Evolutionary conservation across 2,888 invertebrate species (phyloP).

Genomic region (Disparrhopalites patrizii): DNA sequence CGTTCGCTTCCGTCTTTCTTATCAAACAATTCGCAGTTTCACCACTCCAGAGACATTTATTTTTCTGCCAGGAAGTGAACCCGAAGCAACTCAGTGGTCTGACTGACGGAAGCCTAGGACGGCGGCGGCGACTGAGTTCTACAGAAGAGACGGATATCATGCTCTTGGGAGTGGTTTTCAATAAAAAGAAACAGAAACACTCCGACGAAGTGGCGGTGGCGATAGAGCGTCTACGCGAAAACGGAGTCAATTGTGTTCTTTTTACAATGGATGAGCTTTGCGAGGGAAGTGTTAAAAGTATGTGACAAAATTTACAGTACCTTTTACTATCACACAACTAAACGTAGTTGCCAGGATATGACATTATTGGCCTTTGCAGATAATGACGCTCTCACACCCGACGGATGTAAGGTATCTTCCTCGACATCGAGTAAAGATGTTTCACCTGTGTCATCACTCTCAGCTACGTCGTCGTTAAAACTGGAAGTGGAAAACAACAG

Average conservation of each 20-base stretch:
- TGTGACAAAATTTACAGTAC: too few relatives aligned
- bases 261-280: conserved; percentile 40
- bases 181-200: conserved; percentile 41
- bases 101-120: not conserved
- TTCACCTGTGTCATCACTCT: not conserved
- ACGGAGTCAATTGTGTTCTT: conserved; percentile 44
- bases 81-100: conserved; percentile 9
- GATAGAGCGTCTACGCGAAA: conserved; percentile 42
- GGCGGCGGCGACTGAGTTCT: conserved; percentile 13
- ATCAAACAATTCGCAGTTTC: too few relatives aligned
- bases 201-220: conserved; percentile 45
- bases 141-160: conserved; percentile 24
- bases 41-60: too few relatives aligned
- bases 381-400: not conserved
- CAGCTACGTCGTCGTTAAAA: conserved; percentile 4
- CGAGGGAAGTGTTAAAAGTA: conserved; percentile 28
- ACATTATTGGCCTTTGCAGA: too few relatives aligned
- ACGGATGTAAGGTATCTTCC: too few relatives aligned
- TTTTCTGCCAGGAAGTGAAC: conserved; percentile 11
- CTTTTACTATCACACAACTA: too few relatives aligned
- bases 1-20: too few relatives aligned
- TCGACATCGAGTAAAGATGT: too few relatives aligned
- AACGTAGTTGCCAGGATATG: too few relatives aligned
- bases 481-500: conserved; percentile 19
- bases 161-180: conserved; percentile 39